Conservation (phyloP, 2,888 invertebrate genomes). For the Chesias legatella region DNA sequence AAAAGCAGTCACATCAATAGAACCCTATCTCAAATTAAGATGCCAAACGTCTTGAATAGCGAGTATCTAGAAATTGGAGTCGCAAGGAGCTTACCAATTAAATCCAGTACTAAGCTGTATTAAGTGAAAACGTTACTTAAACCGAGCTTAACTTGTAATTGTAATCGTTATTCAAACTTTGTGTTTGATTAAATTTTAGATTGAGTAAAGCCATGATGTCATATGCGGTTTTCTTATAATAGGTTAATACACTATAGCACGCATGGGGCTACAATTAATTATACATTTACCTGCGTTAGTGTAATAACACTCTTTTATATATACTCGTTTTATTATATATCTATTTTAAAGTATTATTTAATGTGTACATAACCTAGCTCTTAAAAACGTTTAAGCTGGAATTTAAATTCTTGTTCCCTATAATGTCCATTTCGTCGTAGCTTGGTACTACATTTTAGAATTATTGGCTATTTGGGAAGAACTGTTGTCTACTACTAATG, state of each 20-base stretch:
- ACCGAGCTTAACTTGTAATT: slow-evolving; percentile 21
- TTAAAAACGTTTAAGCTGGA: too few species aligned
- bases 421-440: too few species aligned
- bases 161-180: slow-evolving; percentile 21
- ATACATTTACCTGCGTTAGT: too few species aligned
- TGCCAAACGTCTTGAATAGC: slow-evolving; percentile 53
- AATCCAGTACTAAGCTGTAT: slow-evolving; percentile 25
- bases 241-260: slow-evolving; percentile 11
- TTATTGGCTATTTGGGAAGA: too few species aligned
- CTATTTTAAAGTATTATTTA: too few species aligned
- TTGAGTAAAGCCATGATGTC: slow-evolving; percentile 17
- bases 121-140: slow-evolving; percentile 33
- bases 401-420: too few species aligned
- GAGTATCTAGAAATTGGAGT: slow-evolving; percentile 55
- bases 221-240: slow-evolving; percentile 15
- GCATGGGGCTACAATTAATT: too few species aligned
- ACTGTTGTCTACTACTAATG: too few species aligned
- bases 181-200: slow-evolving; percentile 17
- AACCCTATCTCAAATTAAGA: slow-evolving; percentile 14
- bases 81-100: slow-evolving; percentile 32
- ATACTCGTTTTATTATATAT: too few species aligned
- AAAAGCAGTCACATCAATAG: slow-evolving; percentile 22
- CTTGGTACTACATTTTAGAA: too few species aligned
- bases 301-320: too few species aligned
- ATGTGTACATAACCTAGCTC: too few species aligned